A percentile compares a stretch with the other conserved stretches of the same genome.
These are phyloP conservation scores for Hydroisotoma schaefferi DNA, from an alignment of 2,888 invertebrate genomes.

Conservation along the genomic window DNA sequence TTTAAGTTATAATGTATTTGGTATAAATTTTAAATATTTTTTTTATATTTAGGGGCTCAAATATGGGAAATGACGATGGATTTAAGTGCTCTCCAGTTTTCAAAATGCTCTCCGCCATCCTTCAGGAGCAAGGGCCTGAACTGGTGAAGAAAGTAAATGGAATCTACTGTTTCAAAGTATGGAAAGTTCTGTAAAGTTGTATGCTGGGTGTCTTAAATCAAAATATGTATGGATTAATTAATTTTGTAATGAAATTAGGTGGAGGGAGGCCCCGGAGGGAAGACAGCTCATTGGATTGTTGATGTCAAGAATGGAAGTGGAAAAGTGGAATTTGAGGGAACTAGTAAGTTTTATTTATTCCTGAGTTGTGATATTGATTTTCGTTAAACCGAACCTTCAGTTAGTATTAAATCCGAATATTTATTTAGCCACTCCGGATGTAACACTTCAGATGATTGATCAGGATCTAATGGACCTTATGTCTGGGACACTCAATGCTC, in stretches of 20 bases:
- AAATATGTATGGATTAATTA: background rate
- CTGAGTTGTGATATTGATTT: background rate
- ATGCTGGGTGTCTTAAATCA: too few relatives aligned
- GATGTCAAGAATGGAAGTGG: slow-evolving; percentile 88
- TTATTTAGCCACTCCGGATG: slow-evolving; percentile 74
- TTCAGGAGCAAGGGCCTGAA: slow-evolving; percentile 74
- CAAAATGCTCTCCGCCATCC: slow-evolving; percentile 73
- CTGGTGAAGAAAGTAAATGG: slow-evolving; percentile 81
- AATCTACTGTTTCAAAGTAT: slow-evolving; percentile 82
- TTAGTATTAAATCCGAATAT: background rate
- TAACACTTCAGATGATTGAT: slow-evolving; percentile 83
- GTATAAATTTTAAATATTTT: slow-evolving; percentile 18
- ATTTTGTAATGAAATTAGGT: slow-evolving; percentile 27
- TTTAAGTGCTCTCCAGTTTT: slow-evolving; percentile 81
- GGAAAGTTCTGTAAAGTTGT: background rate
- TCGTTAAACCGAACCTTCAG: background rate
- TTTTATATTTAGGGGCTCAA: slow-evolving; percentile 25
- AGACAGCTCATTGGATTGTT: slow-evolving; percentile 84
- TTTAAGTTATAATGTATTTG: background rate
- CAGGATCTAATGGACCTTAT: slow-evolving; percentile 82
- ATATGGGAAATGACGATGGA: slow-evolving; percentile 49
- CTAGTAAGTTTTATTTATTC: slow-evolving; percentile 51
- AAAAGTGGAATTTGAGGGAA: slow-evolving; percentile 74
- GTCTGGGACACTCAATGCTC: slow-evolving; percentile 86
- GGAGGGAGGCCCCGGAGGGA: slow-evolving; percentile 63